phyloP scores from a whole-genome alignment of 2,888 invertebrate genomes.

The Altica lythri region DNA sequence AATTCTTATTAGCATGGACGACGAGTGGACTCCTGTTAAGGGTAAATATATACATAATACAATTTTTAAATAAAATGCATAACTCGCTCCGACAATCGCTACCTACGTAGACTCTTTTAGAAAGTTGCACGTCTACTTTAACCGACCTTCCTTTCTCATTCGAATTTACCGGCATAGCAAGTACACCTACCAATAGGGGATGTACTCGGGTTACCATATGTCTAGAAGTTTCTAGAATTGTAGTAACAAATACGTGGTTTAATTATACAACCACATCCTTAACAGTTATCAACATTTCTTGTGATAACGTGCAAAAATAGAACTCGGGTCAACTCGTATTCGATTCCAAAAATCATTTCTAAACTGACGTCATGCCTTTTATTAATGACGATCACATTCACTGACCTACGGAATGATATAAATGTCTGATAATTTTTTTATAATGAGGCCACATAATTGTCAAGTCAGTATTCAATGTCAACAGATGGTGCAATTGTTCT shows the following conservation, averaged over 20 bases:
- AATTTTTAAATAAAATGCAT: background rate
- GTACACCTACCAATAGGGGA: too few species aligned
- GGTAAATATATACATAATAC: conserved; percentile 38
- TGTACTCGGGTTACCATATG: too few species aligned
- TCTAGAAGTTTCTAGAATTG: background rate
- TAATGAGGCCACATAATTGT: conserved; percentile 16
- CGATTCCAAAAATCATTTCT: conserved; percentile 6
- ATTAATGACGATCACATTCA: conserved; percentile 12
- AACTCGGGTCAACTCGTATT: conserved; percentile 12
- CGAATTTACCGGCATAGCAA: too few species aligned
- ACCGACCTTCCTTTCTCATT: conserved; percentile 26
- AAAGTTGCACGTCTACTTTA: conserved; percentile 50
- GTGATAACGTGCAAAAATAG: conserved; percentile 17
- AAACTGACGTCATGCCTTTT: conserved; percentile 11
- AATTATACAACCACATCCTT: conserved; percentile 16
- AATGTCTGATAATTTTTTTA: conserved; percentile 9
- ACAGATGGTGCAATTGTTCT: conserved; percentile 19
- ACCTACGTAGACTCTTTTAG: conserved; percentile 35
- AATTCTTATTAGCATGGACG: conserved; percentile 40
- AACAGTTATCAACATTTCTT: conserved; percentile 11
- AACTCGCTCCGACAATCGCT: conserved; percentile 16
- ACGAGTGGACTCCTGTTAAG: conserved; percentile 43
- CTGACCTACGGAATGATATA: conserved; percentile 21
- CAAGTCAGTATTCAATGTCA: conserved; percentile 12
- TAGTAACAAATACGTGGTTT: conserved; percentile 2